Percentiles rank a stretch among this genome's conserved stretches.
Conservation (phyloP, 2,888 invertebrate species). For the Poecilus cupreus region DNA sequence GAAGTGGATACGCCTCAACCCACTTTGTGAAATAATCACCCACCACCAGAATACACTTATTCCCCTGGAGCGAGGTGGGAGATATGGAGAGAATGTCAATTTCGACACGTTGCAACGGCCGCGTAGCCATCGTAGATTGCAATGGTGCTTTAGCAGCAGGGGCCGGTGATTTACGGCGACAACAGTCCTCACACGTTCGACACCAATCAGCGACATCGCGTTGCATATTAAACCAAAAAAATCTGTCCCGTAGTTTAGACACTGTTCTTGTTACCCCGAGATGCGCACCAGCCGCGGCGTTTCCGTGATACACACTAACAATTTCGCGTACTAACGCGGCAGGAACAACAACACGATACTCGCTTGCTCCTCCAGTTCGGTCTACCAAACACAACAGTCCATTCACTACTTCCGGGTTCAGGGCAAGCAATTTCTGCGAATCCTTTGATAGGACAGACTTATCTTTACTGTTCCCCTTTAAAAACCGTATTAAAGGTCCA, state of each 20-base stretch:
- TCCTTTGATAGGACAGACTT: no score
- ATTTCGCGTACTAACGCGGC: not conserved
- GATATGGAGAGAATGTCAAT: not conserved
- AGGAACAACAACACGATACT: no score
- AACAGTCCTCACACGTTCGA: not conserved
- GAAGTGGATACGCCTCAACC: slow-evolving; percentile 62
- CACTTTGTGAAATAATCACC: slow-evolving; percentile 60
- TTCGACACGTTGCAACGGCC: not conserved
- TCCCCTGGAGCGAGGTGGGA: not conserved
- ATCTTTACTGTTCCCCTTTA: no score
- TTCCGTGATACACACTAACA: no score
- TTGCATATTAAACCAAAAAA: slow-evolving; percentile 27
- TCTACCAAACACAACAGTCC: no score
- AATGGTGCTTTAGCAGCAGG: not conserved
- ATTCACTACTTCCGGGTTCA: no score
- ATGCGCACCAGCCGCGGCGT: no score
- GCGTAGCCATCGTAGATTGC: not conserved
- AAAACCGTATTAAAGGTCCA: no score
- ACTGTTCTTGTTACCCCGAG: not conserved
- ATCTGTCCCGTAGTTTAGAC: not conserved
- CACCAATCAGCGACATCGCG: not conserved
- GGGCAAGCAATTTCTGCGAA: no score
- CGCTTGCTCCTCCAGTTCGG: no score
- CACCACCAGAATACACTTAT: slow-evolving; percentile 16
- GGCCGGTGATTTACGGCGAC: not conserved